Conservation (phyloP, 2,888 invertebrate species). For the Bellardia bayeri region DNA sequence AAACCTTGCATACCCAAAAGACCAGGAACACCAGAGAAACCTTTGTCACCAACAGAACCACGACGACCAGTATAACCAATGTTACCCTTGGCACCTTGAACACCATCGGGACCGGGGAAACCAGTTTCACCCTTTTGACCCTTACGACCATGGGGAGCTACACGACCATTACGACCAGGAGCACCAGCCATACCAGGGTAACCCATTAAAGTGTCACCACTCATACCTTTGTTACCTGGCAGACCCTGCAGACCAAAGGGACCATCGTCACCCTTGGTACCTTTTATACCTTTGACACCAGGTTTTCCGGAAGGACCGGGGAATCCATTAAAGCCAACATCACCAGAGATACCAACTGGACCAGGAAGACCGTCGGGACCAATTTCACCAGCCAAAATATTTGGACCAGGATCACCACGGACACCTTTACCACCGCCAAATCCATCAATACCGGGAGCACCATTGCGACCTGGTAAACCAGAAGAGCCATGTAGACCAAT, state of each 20-base stretch:
- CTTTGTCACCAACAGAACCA: constrained; percentile 84
- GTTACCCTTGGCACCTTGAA: constrained; percentile 84
- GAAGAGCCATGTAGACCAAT: constrained; percentile 87
- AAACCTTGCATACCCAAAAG: constrained; percentile 77
- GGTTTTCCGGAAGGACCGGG: constrained; percentile 84
- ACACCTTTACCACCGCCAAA: constrained; percentile 84
- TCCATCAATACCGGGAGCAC: constrained; percentile 84
- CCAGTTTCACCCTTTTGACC: constrained; percentile 85
- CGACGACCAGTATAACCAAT: constrained; percentile 85
- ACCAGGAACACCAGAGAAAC: constrained; percentile 79
- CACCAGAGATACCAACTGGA: constrained; percentile 84
- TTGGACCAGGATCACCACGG: constrained; percentile 83
- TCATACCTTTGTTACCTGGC: constrained; percentile 85
- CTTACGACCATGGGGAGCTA: constrained; percentile 81
- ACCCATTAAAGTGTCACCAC: constrained; percentile 84
- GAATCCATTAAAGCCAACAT: constrained; percentile 85
- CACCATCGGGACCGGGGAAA: constrained; percentile 77
- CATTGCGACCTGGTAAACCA: constrained; percentile 85
- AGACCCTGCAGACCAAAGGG: constrained; percentile 86
- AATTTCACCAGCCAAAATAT: constrained; percentile 82
- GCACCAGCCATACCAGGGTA: constrained; percentile 79
- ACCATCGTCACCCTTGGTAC: constrained; percentile 86
- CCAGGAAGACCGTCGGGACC: constrained; percentile 84
- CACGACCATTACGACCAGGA: constrained; percentile 83
- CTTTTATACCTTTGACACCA: constrained; percentile 86